Conservation (phyloP, 2,113 vertebrate genomes). For the Boleophthalmus pectinirostris region DNA sequence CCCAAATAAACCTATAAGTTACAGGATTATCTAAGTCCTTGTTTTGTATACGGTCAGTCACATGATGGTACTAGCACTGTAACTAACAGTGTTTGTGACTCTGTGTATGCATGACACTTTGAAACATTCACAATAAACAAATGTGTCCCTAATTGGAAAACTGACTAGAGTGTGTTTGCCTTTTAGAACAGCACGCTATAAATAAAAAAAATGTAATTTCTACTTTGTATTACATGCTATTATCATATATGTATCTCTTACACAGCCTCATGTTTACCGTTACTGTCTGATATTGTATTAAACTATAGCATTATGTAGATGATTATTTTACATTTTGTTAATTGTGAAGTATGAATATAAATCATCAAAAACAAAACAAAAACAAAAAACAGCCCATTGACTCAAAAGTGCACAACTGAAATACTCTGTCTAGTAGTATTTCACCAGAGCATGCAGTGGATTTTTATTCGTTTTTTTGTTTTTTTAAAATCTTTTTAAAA, state of each 20-base stretch:
- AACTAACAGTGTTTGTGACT: conserved; percentile 10
- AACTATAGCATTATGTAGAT: no score
- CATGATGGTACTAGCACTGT: conserved; percentile 14
- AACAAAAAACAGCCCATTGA: no score
- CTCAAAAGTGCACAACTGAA: no score
- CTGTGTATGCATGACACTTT: background rate
- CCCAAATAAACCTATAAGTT: background rate
- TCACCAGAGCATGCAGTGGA: no score
- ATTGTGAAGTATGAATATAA: background rate
- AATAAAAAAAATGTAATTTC: background rate
- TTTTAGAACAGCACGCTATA: no score
- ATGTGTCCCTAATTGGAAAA: background rate
- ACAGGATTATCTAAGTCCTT: background rate
- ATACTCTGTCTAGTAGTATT: no score
- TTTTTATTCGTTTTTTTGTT: no score
- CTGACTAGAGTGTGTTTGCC: background rate
- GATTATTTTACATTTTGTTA: no score
- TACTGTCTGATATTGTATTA: no score
- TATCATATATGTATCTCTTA: background rate
- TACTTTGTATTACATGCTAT: no score
- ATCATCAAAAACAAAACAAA: background rate
- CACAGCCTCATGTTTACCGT: background rate
- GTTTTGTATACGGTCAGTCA: conserved; percentile 22
- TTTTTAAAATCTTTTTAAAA: no score
- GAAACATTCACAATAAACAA: background rate